Base-by-base conservation (phyloP, 2,113 vertebrate genomes). In the Ovibos moschatus region DNA sequence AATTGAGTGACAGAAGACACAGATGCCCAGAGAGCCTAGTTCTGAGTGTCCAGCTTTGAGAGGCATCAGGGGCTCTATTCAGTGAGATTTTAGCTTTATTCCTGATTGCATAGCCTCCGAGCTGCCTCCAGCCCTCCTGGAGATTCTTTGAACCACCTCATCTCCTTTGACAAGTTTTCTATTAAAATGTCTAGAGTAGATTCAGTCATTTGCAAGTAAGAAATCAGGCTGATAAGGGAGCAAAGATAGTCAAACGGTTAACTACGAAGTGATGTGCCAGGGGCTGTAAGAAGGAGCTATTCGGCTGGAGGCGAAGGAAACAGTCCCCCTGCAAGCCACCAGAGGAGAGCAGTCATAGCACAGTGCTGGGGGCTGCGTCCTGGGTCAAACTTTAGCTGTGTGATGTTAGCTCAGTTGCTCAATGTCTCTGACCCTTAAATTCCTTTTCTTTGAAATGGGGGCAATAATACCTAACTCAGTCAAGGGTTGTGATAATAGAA, bases 341-440 rank as follows among this genome's bases (percentile, higher is more conserved):
- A 21, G 0, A 6, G 36, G 6, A 45, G 9, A 60, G 17, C 0
- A 1, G 53, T 23, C 40, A 3, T 5, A 19, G 30, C 45, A 7
- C 6, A 1, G 45, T 25, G 19, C 67, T 36, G 55, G 28, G 47
- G 23, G 74, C 82, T 17, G 23, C 60, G 57, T 55, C 51, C 76
- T 14, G 87, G 19, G 6, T 55, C 95, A n/a, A 0, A n/a, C 43
- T 30, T n/a, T 16, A 43, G 40, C 82, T 96, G 50, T 71, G n/a
- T 55, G 50, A 50, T 33, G 30, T n/a, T 43, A 47, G 62, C 76
- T 95, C 19, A 27, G 47, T 36, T 4, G 58, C 30, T 50, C 78
- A 79, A 7, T 14, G 14, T 94, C 71, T 40, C 90, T 95, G 57
- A 51, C 51, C 53, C 45, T 74, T 78, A 27, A 57, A n/a, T 89